Base-by-base conservation (phyloP, 2,797 vertebrate genomes). In the Catostomus latipinnis region DNA sequence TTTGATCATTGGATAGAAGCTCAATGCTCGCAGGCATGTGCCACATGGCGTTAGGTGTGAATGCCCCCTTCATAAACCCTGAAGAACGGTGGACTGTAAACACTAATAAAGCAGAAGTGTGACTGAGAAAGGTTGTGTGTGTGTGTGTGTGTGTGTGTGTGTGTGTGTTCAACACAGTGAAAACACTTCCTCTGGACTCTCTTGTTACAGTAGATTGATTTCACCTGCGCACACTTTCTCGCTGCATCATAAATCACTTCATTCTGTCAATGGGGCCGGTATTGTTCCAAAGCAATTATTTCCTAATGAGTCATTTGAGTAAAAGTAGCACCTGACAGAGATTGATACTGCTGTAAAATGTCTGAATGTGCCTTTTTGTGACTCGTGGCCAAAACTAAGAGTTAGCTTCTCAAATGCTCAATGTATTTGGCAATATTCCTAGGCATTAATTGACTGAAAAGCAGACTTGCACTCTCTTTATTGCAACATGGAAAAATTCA, bases 101-200 rank as follows among this genome's bases (percentile, higher is more conserved):
- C 86, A 74, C 88, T 89, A 89, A 92, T 91, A 93, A 91, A 90
- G 71, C 86, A 83, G 82, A 80, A 13, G 89, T 90, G 91, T 92
- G 67, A 71, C 56, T 62, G 57, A 53, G 22, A 78, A 11, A 71
- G 69, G 77, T 48, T 54, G 34, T 34, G 34, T 54, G 52, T 78
- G 67, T 78, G 52, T 78, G 67, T 8, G 14, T 67, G 58, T 78
- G 52, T 8, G 14, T 67, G 58, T 54, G 34, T 34, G 34, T 54
- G 52, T 78, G 67, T 8, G 14, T 67, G 58, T 78, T 63, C 14
- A 13, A 9, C 76, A 11, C 75, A 18, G 66, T 50, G 22, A 78
- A 57, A 52, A n/a, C 58, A 12, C 45, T 71, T 72, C 52, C 69
- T 11, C 49, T 71, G 22, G 67, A 69, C 68, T 71, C 77, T 72